Evolutionary conservation across 2,113 vertebrate species (phyloP), one percentile per base, ranked within the genome.

Genomic region (Orthonyx spaldingii): DNA sequence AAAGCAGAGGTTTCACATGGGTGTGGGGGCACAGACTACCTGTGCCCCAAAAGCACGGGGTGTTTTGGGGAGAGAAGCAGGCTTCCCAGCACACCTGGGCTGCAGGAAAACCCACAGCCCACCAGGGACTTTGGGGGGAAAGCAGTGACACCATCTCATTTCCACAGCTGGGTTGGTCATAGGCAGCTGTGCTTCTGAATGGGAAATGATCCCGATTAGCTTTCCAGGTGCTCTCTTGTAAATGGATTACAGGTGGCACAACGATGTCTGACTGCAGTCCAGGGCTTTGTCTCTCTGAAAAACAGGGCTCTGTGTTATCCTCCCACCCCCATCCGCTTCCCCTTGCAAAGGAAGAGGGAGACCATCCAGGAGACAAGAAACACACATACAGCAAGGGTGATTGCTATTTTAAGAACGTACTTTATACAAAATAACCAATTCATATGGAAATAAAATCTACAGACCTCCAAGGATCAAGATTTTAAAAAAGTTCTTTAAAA

Each of bases 391-490:
- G 78, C 85, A 75, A 22, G 90, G 84, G 69, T 81, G 93, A 56
- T 89, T 96, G 91, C 97, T 98, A 98, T 98, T 98, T 98, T 98
- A 97, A 98, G 97, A 98, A 98, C 3, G 85, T 97, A 98, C 98
- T 98, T 98, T 98, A 98, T 98, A 98, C 98, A 98, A 98, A 98
- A 98, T 98, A 98, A 98, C 98, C 97, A 98, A 97, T 98, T 98
- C 97, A 98, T 98, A 98, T 97, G 98, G 98, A 98, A 98, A 98
- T 98, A 98, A 98, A 97, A 98, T 98, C 98, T 98, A 98, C 98
- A 98, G 97, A 98, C 96, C 98, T 98, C 97, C 88, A 88, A 97
- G 96, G 97, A 98, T 97, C 98, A 97, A 96, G 96, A 96, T 98
- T 97, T 97, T 98, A 72, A 96, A 98, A 97, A 98, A 98, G 95